Evolutionary conservation across 1,140 invertebrate genomes (phyloP).

Genomic region (Nymphalis io): DNA sequence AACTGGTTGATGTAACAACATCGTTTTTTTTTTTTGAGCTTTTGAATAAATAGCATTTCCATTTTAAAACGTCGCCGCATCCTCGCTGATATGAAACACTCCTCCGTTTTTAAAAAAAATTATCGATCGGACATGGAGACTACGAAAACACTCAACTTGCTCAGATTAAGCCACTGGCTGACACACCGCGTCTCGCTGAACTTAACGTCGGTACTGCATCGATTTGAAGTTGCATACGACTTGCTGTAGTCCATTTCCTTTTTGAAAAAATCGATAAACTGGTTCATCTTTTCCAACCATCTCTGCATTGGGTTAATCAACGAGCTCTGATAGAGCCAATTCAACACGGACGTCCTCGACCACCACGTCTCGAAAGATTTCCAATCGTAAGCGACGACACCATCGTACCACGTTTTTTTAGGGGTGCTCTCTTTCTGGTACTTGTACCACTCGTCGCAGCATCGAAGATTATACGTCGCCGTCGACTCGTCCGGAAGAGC

Average conservation of each 20-base stretch:
- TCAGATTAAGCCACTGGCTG: constrained; percentile 59
- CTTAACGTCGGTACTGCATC: constrained; percentile 27
- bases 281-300: constrained; percentile 64
- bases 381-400: constrained; percentile 47
- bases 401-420: constrained; percentile 49
- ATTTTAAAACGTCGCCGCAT: not conserved
- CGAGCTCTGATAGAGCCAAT: constrained; percentile 71
- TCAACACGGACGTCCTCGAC: constrained; percentile 57
- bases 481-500: constrained; percentile 31
- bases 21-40: constrained; percentile 6
- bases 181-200: constrained; percentile 40
- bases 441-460: constrained; percentile 57
- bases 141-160: constrained; percentile 54
- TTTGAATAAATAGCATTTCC: constrained; percentile 18
- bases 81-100: constrained; percentile 13
- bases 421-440: constrained; percentile 42
- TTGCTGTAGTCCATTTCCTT: constrained; percentile 18
- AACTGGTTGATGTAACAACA: not conserved
- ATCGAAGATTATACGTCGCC: constrained; percentile 37
- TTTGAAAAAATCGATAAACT: constrained; percentile 49
- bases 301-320: constrained; percentile 62
- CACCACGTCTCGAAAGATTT: constrained; percentile 62
- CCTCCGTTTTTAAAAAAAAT: not conserved
- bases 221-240: not conserved
- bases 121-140: constrained; percentile 60